phyloP scores from a whole-genome alignment of 2,888 invertebrate genomes.

The Coelogynopora nodosa region DNA sequence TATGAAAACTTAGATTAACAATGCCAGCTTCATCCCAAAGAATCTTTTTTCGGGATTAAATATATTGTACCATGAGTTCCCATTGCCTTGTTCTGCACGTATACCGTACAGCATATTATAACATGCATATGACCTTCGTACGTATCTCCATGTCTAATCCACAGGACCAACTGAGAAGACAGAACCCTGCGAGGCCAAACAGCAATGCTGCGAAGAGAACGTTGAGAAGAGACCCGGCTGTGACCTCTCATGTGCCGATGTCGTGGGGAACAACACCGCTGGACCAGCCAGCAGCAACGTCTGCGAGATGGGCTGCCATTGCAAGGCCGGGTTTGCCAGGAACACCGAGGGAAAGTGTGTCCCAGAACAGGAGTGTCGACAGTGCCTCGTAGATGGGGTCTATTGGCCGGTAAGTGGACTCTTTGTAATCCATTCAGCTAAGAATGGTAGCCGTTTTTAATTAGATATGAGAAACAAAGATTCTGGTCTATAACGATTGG shows the following conservation, averaged over 20 bases:
- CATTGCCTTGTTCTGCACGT: not conserved
- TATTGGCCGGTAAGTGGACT: slow-evolving; percentile 33
- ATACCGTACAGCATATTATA: not conserved
- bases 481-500: too few species aligned
- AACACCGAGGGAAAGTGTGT: slow-evolving; percentile 54
- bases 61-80: too few species aligned
- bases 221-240: slow-evolving; percentile 36
- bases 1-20: too few species aligned
- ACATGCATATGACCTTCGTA: too few species aligned
- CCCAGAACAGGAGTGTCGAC: slow-evolving; percentile 21
- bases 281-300: not conserved
- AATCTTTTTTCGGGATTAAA: too few species aligned
- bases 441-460: too few species aligned
- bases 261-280: not conserved
- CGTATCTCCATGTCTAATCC: too few species aligned
- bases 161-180: not conserved
- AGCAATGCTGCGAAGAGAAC: slow-evolving; percentile 33
- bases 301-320: slow-evolving; percentile 66
- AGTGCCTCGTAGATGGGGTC: slow-evolving; percentile 21
- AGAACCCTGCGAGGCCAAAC: slow-evolving; percentile 1
- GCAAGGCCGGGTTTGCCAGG: slow-evolving; percentile 68
- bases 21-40: too few species aligned
- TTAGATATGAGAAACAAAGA: too few species aligned
- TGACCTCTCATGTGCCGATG: slow-evolving; percentile 38
- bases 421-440: too few species aligned